Evolutionary conservation across 2,113 vertebrate species (phyloP), one percentile per base, ranked within the genome.

Genomic region (Brachypteracias leptosomus): DNA sequence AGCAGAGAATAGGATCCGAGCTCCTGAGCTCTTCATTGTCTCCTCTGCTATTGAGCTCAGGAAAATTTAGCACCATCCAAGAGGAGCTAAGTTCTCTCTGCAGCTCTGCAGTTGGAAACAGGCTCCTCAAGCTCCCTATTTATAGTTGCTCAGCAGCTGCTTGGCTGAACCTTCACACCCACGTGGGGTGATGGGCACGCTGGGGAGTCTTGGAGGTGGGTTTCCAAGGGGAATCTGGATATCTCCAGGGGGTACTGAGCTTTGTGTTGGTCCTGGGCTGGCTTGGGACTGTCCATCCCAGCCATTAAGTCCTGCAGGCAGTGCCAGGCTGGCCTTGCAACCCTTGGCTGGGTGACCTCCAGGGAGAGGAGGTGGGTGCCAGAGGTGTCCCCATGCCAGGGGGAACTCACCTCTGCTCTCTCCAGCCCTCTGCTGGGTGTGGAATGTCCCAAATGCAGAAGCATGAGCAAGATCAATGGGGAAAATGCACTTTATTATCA

Each of bases 111-210:
- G 54, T 26, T 59, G 82, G 92, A 74, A 86, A 93, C 75, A 59
- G 49, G 52, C 73, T 70, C 31, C 57, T 4, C 15, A 1, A 21
- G 31, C 36, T 84, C 76, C 25, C 44, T 62, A 12, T 86, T 93
- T 76, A 13, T 54, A 63, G 75, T 58, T 10, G 46, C 54, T 78
- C 24, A 11, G 81, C 70, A 47, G 58, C 66, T 38, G 75, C 74
- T 79, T 5, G 2, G 5, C 28, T 12, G 25, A 76, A 7, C 24
- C 40, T 70, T 29, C 1, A 0, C 49, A 20, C 21, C 2, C 0
- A 1, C 3, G 0, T 0, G 33, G 63, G 9, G 24, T 15, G 59
- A 28, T 47, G 51, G 67, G 38, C 14, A 28, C 6, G 3, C 44
- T 21, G 65, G 16, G 57, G 42, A 22, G 18, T 3, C 47, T 44